Evolutionary conservation across 2,797 vertebrate species (phyloP), one percentile per base, ranked within the genome.

Genomic region (Ispidina picta): DNA sequence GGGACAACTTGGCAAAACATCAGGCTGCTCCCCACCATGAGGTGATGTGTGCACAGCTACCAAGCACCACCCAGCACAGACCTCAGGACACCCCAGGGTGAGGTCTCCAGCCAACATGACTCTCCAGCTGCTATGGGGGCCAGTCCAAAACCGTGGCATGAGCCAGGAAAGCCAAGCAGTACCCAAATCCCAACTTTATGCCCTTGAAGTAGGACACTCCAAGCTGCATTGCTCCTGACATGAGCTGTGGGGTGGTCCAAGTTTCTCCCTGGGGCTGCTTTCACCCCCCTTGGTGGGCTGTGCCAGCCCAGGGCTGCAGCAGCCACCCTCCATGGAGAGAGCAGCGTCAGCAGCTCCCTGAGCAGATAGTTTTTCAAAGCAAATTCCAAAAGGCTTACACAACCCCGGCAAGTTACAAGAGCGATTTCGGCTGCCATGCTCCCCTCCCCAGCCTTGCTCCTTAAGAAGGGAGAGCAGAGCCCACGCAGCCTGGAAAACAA

Each of bases 311-410:
- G 18, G 58, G 18, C 26, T 39, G n/a, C 25, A 79, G 89, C 59
- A 69, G 46, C 21, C 29, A 31, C 21, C 55, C 16, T 0, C 18
- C 1, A 21, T 4, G 74, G 55, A 16, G 37, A 60, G 72, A 59
- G 49, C 66, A 84, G 70, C 5, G 6, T 73, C 89, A 92, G 86
- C 88, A 80, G 63, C 86, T 87, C 90, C 84, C 37, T 4, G 11
- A 28, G 49, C 74, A 85, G 94, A 96, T 95, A 86, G 88, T 35
- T 91, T 96, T 96, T 95, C 96, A 90, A 91, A 95, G 95, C 89
- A 73, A 77, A 96, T 96, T 96, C 96, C 94, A 87, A 91, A 88
- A 72, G 80, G 94, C 79, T 96, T 92, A 94, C 95, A 89, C 94
- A 92, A 92, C 12, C 46, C 64, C 7, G 9, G 52, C 85, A 95